A percentile compares a stretch with the other conserved stretches of the same genome.
Evolutionary conservation across 1,140 invertebrate species (phyloP).

Genomic region (Musca domestica): DNA sequence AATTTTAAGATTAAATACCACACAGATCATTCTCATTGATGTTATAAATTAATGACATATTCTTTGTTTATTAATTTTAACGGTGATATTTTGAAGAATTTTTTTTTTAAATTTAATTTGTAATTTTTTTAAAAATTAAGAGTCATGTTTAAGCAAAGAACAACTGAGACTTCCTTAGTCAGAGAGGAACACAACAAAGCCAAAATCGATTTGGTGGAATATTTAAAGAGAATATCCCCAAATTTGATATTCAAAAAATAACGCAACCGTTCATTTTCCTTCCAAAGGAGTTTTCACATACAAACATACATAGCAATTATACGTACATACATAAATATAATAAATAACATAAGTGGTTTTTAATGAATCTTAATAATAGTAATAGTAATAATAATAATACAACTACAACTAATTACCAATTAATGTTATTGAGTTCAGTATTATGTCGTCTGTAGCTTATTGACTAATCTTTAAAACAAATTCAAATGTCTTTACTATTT

Average conservation of each 20-base stretch:
- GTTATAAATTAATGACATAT: too few species aligned
- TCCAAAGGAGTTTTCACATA: slow-evolving; percentile 10
- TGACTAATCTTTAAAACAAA: too few species aligned
- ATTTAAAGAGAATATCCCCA: not conserved
- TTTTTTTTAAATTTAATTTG: too few species aligned
- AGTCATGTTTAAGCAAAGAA: too few species aligned
- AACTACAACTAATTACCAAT: not conserved
- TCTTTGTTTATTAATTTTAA: too few species aligned
- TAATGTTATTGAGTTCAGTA: slow-evolving; percentile 12
- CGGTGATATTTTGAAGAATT: too few species aligned
- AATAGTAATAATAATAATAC: not conserved
- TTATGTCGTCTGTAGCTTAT: not conserved
- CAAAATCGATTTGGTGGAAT: not conserved
- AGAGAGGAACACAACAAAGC: not conserved
- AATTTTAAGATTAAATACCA: too few species aligned
- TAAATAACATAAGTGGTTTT: not conserved
- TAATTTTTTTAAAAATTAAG: too few species aligned
- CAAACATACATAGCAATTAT: not conserved
- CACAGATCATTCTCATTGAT: too few species aligned
- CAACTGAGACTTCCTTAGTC: too few species aligned
- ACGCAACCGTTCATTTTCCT: slow-evolving; percentile 20
- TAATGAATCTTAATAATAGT: not conserved
- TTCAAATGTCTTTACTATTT: too few species aligned
- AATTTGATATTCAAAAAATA: slow-evolving; percentile 1
- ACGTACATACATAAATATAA: slow-evolving; percentile 5